Evolutionary conservation across 2,113 vertebrate species (phyloP), one percentile per base, ranked within the genome.

Genomic region (Antidorcas marsupialis): DNA sequence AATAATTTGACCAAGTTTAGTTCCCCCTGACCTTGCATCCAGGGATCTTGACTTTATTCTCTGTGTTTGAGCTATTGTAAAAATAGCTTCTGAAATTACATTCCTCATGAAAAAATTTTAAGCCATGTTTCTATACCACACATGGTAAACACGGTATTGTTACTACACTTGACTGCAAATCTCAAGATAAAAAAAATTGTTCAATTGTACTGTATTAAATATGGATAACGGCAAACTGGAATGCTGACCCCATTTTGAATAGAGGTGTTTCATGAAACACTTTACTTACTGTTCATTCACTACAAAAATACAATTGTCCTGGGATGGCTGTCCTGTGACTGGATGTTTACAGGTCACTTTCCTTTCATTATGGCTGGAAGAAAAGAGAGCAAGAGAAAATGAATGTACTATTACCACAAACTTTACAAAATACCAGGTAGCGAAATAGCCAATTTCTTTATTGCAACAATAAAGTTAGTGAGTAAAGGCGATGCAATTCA

Each of bases 271-370:
- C n/a, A 81, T 1, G 4, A 60, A 81, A 92, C 1, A 17, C 52
- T 92, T 60, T 47, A 99, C 99, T 99, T 99, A 99, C 99, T 99
- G 99, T 98, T 99, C 99, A 98, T 99, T 99, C 98, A 99, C 98
- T 55, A 99, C 99, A 98, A 99, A 99, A 99, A 99, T 99, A 97
- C 99, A 99, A 97, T 99, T 99, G 99, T 99, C 99, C 98, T 99
- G 99, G 0, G 99, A 99, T 17, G 99, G 99, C 87, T 99, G 98
- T 96, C 99, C 99, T 27, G 99, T 99, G 89, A 99, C 99, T 53
- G 99, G 99, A 98, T 99, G 99, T 94, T 99, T 99, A 98, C 99
- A 99, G 97, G 99, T 99, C 98, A 99, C 99, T 99, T 99, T 99
- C 98, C 99, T 99, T 98, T 99, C 99, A 99, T 99, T 99, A 93